Base-by-base conservation (phyloP, 2,113 vertebrate species). In the Ophiodon elongatus region DNA sequence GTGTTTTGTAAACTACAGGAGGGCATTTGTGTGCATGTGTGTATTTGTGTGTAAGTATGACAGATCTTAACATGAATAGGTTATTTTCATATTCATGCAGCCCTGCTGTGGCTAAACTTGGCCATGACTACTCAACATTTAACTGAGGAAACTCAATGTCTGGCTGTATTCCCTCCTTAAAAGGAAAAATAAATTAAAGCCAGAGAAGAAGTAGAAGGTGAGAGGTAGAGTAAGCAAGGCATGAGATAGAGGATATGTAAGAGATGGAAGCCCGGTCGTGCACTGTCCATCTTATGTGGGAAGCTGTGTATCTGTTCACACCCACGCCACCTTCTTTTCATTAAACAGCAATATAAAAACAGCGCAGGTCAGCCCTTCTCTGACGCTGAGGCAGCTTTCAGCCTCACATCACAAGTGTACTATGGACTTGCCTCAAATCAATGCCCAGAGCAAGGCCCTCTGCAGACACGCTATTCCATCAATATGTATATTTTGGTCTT, bases 281-380 rank as follows among this genome's bases (percentile, higher is more conserved):
- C 73, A 39, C 72, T 66, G 78, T 89, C 80, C 60, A 27, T 77
- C 82, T 76, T 82, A 54, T 76, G 87, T 71, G 69, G 73, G 85
- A 87, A 82, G 62, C 74, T 79, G 64, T 83, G 82, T 86, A 79
- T 86, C 90, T 88, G 82, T 86, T 85, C 75, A 60, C 80, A 68
- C 75, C 41, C 17, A 45, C 79, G 25, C 35, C 43, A 45, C 79
- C 39, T 29, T 74, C 83, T 90, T 92, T 93, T 94, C 87, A 94
- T 95, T 95, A 94, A 95, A 93, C 71, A 92, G 91, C 93, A 93
- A 94, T 96, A 94, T 95, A 94, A 95, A 95, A 95, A 95, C 94
- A 93, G 94, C 85, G 43, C 83, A 71, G 94, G 90, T 95, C 93
- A 94, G 93, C 92, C 85, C 25, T 94, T 88, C 87, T 83, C 37